These are phyloP conservation scores for Lucilia cuprina DNA, from an alignment of 1,140 invertebrate species.

Conservation along the genomic window DNA sequence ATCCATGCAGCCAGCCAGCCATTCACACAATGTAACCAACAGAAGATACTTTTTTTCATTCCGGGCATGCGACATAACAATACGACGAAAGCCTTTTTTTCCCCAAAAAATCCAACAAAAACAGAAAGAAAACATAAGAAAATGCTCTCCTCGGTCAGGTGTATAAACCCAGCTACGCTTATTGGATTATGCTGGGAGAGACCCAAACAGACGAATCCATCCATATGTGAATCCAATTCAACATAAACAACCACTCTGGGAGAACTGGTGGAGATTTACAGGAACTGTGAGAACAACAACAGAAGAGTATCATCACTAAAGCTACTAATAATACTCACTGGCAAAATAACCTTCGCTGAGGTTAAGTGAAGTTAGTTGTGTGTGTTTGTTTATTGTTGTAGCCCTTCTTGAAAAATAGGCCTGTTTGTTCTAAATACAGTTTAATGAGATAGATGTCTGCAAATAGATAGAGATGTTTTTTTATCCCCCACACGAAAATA, in stretches of 20 bases:
- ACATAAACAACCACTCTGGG: not conserved
- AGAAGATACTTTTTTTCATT: not conserved
- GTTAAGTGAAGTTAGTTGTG: slow-evolving; percentile 32
- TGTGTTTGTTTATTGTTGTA: slow-evolving; percentile 22
- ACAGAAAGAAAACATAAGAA: not conserved
- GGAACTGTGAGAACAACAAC: not conserved
- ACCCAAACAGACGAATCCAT: not conserved
- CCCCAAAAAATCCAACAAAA: not conserved
- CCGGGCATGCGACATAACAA: slow-evolving; percentile 16
- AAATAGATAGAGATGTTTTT: not conserved
- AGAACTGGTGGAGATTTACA: slow-evolving; percentile 10
- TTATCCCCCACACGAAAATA: not conserved
- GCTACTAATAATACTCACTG: not conserved
- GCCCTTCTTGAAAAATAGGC: slow-evolving; percentile 28
- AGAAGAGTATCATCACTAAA: not conserved
- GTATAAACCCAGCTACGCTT: slow-evolving; percentile 33
- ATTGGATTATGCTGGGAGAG: slow-evolving; percentile 35
- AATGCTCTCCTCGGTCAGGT: not conserved
- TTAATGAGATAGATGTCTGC: not conserved
- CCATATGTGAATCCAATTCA: too few species aligned
- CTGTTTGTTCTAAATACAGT: not conserved
- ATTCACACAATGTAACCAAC: not conserved
- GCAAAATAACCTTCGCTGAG: slow-evolving; percentile 39
- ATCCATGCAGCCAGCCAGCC: not conserved
- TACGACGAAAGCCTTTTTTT: slow-evolving; percentile 3